These are phyloP conservation scores for Terrapene triunguis DNA, from an alignment of 2,113 vertebrate genomes.

Conservation along the genomic window DNA sequence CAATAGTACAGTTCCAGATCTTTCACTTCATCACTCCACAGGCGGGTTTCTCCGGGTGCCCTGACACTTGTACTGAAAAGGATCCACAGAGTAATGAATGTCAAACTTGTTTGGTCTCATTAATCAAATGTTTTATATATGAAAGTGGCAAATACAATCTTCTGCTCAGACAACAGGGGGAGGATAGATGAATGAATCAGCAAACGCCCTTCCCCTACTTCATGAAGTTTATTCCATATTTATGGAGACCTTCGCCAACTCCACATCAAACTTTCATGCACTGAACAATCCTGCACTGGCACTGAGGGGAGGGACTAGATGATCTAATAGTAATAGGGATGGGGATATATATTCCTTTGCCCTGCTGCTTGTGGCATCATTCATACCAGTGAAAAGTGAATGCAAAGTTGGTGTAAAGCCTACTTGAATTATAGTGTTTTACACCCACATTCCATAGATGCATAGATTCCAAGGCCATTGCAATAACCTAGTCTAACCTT, in stretches of 20 bases:
- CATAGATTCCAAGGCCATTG: background rate
- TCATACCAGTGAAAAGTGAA: background rate
- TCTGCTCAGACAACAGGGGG: background rate
- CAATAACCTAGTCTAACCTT: background rate
- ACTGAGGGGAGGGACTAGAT: background rate
- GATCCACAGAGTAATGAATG: background rate
- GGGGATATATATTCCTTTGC: background rate
- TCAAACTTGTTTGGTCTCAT: background rate
- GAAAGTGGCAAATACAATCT: background rate
- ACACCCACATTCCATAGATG: background rate
- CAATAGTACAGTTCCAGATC: background rate
- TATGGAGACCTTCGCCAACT: background rate
- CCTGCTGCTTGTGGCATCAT: background rate
- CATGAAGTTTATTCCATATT: background rate
- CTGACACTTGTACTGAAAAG: background rate
- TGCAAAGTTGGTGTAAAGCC: constrained; percentile 1
- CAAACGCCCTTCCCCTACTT: background rate
- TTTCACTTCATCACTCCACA: background rate
- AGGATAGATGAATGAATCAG: background rate
- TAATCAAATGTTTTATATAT: background rate
- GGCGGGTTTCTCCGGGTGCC: background rate
- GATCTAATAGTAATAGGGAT: background rate
- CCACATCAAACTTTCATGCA: background rate
- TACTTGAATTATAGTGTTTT: background rate
- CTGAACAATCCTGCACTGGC: background rate